phyloP scores from a whole-genome alignment of 1,140 invertebrate genomes.

The Brachionus manjavacas region DNA sequence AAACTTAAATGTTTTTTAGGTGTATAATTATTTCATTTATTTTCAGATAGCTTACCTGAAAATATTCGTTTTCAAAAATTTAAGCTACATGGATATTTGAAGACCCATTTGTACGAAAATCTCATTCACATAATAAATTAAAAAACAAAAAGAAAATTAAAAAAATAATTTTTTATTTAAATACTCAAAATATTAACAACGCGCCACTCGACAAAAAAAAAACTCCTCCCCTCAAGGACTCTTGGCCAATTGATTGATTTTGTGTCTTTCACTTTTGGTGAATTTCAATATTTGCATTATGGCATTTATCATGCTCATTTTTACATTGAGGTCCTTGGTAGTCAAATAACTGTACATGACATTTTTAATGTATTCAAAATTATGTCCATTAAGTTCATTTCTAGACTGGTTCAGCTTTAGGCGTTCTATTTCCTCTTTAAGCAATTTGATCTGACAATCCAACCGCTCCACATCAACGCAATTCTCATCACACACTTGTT shows the following conservation, averaged over 20 bases:
- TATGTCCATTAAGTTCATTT: neutral
- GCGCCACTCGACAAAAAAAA: neutral
- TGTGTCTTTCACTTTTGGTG: conserved; percentile 31
- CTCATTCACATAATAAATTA: neutral
- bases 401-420: conserved; percentile 12
- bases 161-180: conserved; percentile 21
- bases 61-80: too few species aligned
- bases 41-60: too few species aligned
- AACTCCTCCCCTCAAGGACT: neutral
- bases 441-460: neutral
- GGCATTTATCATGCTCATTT: conserved; percentile 16
- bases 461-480: neutral
- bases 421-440: conserved; percentile 36
- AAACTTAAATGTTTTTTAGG: too few species aligned
- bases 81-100: neutral
- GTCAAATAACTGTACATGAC: conserved; percentile 34
- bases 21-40: too few species aligned
- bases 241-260: neutral
- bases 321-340: conserved; percentile 23
- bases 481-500: conserved; percentile 24
- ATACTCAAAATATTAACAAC: neutral
- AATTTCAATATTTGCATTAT: conserved; percentile 36
- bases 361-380: conserved; percentile 42
- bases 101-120: neutral
- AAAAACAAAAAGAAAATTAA: neutral